Conservation (phyloP, 2,888 invertebrate genomes). For the Saturnia japonica region DNA sequence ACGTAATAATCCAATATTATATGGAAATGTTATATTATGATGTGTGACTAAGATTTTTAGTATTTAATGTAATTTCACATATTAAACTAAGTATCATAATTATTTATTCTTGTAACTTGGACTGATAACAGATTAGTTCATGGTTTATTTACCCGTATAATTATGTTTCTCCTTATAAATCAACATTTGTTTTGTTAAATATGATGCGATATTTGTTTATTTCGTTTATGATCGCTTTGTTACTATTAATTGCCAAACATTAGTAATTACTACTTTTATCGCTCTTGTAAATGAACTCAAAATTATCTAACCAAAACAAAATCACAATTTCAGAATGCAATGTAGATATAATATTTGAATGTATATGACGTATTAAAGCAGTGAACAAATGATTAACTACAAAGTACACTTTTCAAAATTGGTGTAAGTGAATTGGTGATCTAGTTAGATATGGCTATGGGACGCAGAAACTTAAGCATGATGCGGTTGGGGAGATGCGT, state of each 20-base stretch:
- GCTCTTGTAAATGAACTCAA: slow-evolving; percentile 6
- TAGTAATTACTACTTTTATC: slow-evolving; percentile 9
- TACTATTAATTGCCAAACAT: not conserved
- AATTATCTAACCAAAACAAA: not conserved
- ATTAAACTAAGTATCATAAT: too few species aligned
- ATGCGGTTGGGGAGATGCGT: slow-evolving; percentile 81
- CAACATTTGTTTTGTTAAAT: too few species aligned
- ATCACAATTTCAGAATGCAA: not conserved
- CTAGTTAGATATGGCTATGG: slow-evolving; percentile 47
- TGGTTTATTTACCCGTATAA: too few species aligned
- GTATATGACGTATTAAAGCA: not conserved
- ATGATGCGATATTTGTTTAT: not conserved
- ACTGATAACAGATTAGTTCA: too few species aligned
- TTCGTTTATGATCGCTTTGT: not conserved
- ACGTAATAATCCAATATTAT: too few species aligned
- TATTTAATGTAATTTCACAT: too few species aligned
- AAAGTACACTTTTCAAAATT: not conserved
- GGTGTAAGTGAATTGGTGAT: not conserved
- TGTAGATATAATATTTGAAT: not conserved
- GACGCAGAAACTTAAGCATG: slow-evolving; percentile 71
- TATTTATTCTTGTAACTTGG: too few species aligned
- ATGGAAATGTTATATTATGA: too few species aligned
- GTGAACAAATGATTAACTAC: slow-evolving; percentile 1
- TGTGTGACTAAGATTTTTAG: too few species aligned
- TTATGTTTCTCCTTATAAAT: too few species aligned